These are phyloP conservation scores for Masnerella sp. DNA, from an alignment of 2,888 invertebrate genomes.

Conservation along the genomic window DNA sequence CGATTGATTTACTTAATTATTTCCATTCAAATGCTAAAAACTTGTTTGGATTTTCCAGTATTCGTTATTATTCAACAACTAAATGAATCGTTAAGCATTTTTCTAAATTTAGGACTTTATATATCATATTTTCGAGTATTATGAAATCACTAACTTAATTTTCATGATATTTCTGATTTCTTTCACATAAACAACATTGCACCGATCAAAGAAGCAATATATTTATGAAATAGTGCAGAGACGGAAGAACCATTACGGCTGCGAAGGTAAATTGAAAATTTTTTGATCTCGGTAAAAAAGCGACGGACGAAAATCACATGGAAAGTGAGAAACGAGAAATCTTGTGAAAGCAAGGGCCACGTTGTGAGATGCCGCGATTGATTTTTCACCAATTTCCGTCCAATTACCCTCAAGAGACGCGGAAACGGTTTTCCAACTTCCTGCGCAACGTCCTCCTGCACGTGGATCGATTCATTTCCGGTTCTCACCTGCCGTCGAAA, in stretches of 20 bases:
- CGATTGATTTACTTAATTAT: too few relatives aligned
- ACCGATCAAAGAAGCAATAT: slow-evolving; percentile 7
- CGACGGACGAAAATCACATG: slow-evolving; percentile 38
- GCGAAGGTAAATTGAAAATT: slow-evolving; percentile 44
- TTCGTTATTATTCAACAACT: too few relatives aligned
- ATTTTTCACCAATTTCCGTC: slow-evolving; percentile 70
- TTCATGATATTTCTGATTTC: too few relatives aligned
- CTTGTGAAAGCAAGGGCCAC: slow-evolving; percentile 45
- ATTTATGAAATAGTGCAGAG: slow-evolving; percentile 18
- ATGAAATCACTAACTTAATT: too few relatives aligned
- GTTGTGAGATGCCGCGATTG: slow-evolving; percentile 51
- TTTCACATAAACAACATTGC: slow-evolving; percentile 12
- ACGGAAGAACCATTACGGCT: slow-evolving; percentile 17
- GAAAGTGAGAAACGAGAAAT: slow-evolving; percentile 43
- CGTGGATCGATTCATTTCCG: slow-evolving; percentile 69
- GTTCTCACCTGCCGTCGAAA: slow-evolving; percentile 67
- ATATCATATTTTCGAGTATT: too few relatives aligned
- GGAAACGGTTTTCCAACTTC: slow-evolving; percentile 66
- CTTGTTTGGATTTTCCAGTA: too few relatives aligned
- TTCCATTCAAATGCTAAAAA: too few relatives aligned
- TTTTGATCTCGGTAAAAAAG: slow-evolving; percentile 26
- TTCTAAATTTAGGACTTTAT: too few relatives aligned
- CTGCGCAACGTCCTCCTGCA: slow-evolving; percentile 63
- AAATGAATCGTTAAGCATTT: too few relatives aligned
- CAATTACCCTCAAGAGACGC: slow-evolving; percentile 69